Evolutionary conservation across 1,140 invertebrate genomes (phyloP).

Genomic region (Drosophila mauritiana): DNA sequence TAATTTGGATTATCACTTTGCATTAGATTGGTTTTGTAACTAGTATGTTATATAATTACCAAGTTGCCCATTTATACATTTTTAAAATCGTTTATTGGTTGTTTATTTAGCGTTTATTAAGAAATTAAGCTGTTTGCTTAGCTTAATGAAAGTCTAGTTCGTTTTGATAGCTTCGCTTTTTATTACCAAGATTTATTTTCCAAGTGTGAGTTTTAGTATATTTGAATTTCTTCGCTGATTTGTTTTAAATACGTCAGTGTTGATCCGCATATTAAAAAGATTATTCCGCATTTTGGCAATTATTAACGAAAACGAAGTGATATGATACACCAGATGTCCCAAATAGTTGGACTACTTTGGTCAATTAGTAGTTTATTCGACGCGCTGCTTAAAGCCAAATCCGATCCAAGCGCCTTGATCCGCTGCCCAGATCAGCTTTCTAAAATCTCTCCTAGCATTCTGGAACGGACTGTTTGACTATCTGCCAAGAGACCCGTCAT

Average conservation of each 20-base stretch:
- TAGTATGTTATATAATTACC: not conserved
- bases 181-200: no score
- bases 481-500: constrained; percentile 57
- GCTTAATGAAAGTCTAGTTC: no score
- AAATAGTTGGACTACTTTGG: not conserved
- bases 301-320: not conserved
- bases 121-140: not conserved
- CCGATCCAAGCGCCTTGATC: constrained; percentile 12
- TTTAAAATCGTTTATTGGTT: not conserved
- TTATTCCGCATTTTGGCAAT: not conserved
- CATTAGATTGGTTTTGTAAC: not conserved
- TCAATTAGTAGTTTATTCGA: not conserved
- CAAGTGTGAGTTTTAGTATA: no score
- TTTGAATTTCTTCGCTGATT: no score
- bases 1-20: constrained; percentile 10
- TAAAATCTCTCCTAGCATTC: constrained; percentile 24
- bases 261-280: no score
- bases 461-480: constrained; percentile 20
- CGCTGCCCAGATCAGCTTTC: constrained; percentile 33
- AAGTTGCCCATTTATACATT: not conserved
- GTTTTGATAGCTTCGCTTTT: no score
- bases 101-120: not conserved
- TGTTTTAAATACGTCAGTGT: no score
- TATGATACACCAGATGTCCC: not conserved
- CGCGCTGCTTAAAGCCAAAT: not conserved